A percentile compares a stretch with the other conserved stretches of the same genome.
These are phyloP conservation scores for Mellivora capensis DNA, from an alignment of 2,113 vertebrate genomes.

Conservation along the genomic window DNA sequence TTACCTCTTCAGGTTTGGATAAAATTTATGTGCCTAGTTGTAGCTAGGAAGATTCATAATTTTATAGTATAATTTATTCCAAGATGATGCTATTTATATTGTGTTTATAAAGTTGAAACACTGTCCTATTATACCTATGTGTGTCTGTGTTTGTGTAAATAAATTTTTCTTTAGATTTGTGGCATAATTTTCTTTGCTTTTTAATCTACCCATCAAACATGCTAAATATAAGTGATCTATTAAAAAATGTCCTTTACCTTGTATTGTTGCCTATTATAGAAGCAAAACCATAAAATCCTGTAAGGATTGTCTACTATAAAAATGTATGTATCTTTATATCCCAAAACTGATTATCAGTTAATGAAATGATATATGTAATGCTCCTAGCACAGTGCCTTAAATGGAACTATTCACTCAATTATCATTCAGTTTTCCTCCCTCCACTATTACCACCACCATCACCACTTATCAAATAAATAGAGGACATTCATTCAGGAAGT, in stretches of 20 bases:
- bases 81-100: not conserved
- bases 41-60: not conserved
- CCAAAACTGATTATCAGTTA: conserved; percentile 3
- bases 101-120: not conserved
- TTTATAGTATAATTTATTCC: not conserved
- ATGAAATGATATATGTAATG: not conserved
- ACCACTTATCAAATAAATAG: not conserved
- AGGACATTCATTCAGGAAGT: not conserved
- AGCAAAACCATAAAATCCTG: conserved; percentile 17
- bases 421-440: not conserved
- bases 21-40: not conserved
- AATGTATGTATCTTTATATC: not conserved
- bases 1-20: not conserved
- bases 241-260: not conserved
- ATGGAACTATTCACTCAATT: not conserved
- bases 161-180: not conserved
- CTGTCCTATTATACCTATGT: not conserved
- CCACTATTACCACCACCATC: not conserved
- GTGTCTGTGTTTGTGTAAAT: not conserved
- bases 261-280: not conserved
- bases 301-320: not conserved
- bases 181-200: conserved; percentile 36
- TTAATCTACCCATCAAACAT: not conserved
- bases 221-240: conserved; percentile 7
- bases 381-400: not conserved